Conservation (phyloP, 2,797 vertebrate species). For the Acrossocheilus fasciatus region DNA sequence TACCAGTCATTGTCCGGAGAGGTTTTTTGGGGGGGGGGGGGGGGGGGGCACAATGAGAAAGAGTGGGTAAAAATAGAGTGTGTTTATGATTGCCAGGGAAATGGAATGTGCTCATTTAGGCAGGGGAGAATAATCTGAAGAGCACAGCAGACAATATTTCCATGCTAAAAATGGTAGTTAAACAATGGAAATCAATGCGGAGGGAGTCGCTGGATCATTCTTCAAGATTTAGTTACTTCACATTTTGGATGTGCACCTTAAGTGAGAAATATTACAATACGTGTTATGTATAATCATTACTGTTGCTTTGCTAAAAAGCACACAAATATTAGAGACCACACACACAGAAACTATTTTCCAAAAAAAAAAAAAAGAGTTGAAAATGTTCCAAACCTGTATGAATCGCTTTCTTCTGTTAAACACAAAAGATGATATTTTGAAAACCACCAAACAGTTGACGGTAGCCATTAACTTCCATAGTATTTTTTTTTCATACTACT, state of each 20-base stretch:
- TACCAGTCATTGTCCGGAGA: constrained; percentile 45
- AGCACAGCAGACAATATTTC: constrained; percentile 74
- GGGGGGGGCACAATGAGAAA: constrained; percentile 42
- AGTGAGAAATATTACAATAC: not conserved
- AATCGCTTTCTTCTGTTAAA: not conserved
- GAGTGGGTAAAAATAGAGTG: constrained; percentile 75
- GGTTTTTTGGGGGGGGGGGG: constrained; percentile 6
- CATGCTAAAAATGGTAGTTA: constrained; percentile 68
- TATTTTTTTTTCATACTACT: not conserved
- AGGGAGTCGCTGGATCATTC: constrained; percentile 61
- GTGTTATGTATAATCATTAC: not conserved
- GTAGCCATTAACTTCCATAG: not conserved
- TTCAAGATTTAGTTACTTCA: constrained; percentile 46
- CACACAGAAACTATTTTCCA: no score
- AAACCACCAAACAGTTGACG: not conserved
- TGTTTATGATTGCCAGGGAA: constrained; percentile 72
- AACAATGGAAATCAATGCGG: constrained; percentile 74
- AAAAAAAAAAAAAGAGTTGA: no score
- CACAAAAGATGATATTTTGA: not conserved
- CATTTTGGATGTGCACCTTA: not conserved
- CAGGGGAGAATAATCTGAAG: constrained; percentile 74
- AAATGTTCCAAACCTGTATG: not conserved
- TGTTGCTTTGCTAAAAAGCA: not conserved
- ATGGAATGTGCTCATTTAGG: constrained; percentile 74
- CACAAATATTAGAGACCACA: not conserved